Evolutionary conservation across 2,113 vertebrate genomes (phyloP), one percentile per base, ranked within the genome.

Genomic region (Genyomyrus donnyi): DNA sequence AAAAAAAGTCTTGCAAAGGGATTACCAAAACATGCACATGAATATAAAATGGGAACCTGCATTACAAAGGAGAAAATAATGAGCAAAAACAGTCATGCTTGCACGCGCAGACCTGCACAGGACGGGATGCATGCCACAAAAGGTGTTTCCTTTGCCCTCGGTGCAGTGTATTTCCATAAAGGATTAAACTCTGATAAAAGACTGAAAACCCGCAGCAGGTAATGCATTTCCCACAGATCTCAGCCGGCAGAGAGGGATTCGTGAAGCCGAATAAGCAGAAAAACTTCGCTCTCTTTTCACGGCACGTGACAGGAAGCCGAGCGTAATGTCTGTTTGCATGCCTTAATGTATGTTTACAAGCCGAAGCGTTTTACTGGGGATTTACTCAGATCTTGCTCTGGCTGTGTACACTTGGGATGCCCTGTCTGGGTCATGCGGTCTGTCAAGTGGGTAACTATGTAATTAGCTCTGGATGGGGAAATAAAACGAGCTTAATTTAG

Each of bases 401-500:
- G 92, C 86, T 88, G 58, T 90, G 66, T 27, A 19, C 89, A 92
- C 89, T 62, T n/a, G 89, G 90, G 74, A 56, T 85, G 83, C 31
- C 74, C 89, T 88, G 91, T 90, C 91, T 90, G 87, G 15, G 50
- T 1, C 90, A 91, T 92, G 91, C 92, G 90, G 87, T 86, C 45
- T 85, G 86, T 84, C 19, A 84, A 80, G 74, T 4, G 90, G 93
- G 90, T 93, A 93, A 92, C 92, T 92, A 90, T 15, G 31, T 90
- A 89, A 91, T 93, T 92, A 91, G 92, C 91, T 91, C 89, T 88
- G 50, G 58, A 58, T 85, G 90, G 90, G 92, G 93, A 89, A 92
- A 92, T 94, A 92, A 90, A 88, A 92, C 90, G 31, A 49, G 91
- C 56, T 91, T 92, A 92, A 93, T 94, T 94, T 93, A 92, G 93